Conservation (phyloP, 2,797 vertebrate species). For the Oryzias sinensis region DNA sequence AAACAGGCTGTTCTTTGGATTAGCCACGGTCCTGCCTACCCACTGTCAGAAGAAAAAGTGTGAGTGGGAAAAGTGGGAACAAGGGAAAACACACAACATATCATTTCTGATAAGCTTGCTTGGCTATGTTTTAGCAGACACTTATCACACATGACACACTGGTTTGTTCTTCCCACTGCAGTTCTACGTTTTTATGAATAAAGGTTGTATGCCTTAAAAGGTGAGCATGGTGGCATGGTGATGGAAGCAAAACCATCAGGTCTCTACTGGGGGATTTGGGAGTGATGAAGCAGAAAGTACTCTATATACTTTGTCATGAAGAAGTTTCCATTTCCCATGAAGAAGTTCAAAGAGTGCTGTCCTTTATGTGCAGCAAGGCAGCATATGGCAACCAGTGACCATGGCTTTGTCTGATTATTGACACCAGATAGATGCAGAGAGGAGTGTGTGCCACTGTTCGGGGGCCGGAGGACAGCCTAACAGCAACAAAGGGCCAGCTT, state of each 20-base stretch:
- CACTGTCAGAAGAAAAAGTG: conserved; percentile 60
- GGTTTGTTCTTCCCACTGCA: not conserved
- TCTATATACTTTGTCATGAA: conserved; percentile 37
- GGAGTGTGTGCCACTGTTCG: conserved; percentile 66
- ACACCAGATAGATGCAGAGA: conserved; percentile 70
- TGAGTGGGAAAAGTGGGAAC: conserved; percentile 20
- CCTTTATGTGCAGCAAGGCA: conserved; percentile 60
- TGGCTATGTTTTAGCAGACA: too few species aligned
- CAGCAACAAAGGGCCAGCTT: conserved; percentile 85
- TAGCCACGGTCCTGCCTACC: conserved; percentile 67
- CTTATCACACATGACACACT: too few species aligned
- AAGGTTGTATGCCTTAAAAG: not conserved
- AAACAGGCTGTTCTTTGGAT: conserved; percentile 74
- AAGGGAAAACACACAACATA: conserved; percentile 19
- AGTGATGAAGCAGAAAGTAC: conserved; percentile 14
- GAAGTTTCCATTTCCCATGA: conserved; percentile 50
- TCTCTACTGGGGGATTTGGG: conserved; percentile 1
- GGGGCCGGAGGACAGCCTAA: conserved; percentile 68
- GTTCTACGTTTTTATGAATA: not conserved
- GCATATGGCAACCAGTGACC: conserved; percentile 73
- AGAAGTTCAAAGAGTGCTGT: conserved; percentile 63
- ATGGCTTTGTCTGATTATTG: conserved; percentile 74
- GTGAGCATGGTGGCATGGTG: too few species aligned
- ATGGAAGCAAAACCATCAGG: not conserved
- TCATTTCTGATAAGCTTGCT: conserved; percentile 1